Evolutionary conservation across 2,888 invertebrate genomes (phyloP).

Genomic region (Mylabris sibirica): DNA sequence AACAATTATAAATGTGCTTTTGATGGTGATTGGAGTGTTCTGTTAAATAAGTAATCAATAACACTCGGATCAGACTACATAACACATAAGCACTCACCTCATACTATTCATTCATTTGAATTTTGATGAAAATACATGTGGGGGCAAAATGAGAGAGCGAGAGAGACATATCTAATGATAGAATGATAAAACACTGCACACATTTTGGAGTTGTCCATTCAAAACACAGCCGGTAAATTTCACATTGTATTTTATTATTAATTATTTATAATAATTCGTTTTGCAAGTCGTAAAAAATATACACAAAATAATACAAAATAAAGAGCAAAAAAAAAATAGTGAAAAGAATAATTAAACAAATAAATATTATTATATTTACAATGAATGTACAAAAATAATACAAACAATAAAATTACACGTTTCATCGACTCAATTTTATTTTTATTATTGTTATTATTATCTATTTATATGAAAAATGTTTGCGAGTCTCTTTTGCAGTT

Average conservation of each 20-base stretch:
- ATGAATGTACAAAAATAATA: conserved; percentile 63
- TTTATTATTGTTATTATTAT: neutral
- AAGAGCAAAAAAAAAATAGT: conserved; percentile 22
- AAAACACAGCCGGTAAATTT: conserved; percentile 51
- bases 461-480: neutral
- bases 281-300: conserved; percentile 62
- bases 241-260: conserved; percentile 59
- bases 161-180: neutral
- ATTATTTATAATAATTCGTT: conserved; percentile 51
- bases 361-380: conserved; percentile 62
- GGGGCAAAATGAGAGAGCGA: conserved; percentile 21
- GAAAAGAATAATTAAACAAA: conserved; percentile 55
- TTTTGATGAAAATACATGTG: conserved; percentile 31
- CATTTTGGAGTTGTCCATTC: conserved; percentile 30
- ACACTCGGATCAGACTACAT: conserved; percentile 27
- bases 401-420: conserved; percentile 54
- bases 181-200: conserved; percentile 22
- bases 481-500: neutral
- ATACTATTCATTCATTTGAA: conserved; percentile 21
- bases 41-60: conserved; percentile 31
- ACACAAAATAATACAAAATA: conserved; percentile 62
- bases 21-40: conserved; percentile 23
- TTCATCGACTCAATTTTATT: conserved; percentile 39
- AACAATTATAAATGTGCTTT: conserved; percentile 23
- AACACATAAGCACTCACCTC: conserved; percentile 33